Evolutionary conservation across 2,797 vertebrate genomes (phyloP), one percentile per base, ranked within the genome.

Genomic region (Hippoglossus hippoglossus): DNA sequence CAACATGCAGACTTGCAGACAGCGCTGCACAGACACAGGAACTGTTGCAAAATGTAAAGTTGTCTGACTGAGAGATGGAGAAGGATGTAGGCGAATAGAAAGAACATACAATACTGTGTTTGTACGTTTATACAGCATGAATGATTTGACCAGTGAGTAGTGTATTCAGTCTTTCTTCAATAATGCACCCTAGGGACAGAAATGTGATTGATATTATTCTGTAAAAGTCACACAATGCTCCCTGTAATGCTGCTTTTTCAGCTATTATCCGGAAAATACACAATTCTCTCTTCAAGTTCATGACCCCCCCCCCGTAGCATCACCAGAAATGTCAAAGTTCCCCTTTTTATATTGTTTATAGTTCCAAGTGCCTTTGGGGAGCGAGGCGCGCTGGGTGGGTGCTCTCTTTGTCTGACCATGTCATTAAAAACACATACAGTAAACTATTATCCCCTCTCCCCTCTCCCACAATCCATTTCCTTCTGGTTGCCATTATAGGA

Each of bases 401-500:
- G 9, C 54, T 83, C 75, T 84, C 60, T 84, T 84, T 85, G 75
- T 86, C 64, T 81, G 41, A 80, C 50, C 62, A 73, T 84, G 80
- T 77, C 77, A 77, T 86, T 81, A 81, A 84, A 82, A 65, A 58
- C 62, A 70, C 53, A 68, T 70, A 82, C 63, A 80, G 77, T 69
- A 80, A 83, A 66, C 74, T 74, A 83, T 87, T 88, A 81, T 71
- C 36, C 59, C 64, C 24, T 44, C 63, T 31, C 51, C 46, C 54
- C 72, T 56, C 62, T 70, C 73, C 75, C 79, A 73, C 67, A 71
- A 60, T 75, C 71, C 77, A 81, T 89, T 89, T 87, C 84, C 83
- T 80, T 76, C 81, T 81, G 80, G 24, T 84, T 79, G 62, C 83
- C 62, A 73, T 86, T 71, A 72, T 65, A 87, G 84, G 81, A 90